These are phyloP conservation scores for Myotis planiceps DNA, from an alignment of 2,797 vertebrate genomes.

Conservation along the genomic window DNA sequence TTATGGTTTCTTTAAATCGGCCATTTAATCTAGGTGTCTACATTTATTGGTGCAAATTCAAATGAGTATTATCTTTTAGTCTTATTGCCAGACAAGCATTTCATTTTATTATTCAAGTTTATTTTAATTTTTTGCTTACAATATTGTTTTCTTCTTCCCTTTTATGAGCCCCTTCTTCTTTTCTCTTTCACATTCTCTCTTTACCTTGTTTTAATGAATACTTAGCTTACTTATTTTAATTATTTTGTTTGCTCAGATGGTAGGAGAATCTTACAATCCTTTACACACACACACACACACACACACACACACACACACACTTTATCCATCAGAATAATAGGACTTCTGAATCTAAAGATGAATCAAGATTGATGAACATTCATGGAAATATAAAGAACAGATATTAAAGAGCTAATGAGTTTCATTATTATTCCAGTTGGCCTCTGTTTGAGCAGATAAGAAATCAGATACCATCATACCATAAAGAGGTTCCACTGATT, in stretches of 20 bases:
- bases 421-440: not conserved
- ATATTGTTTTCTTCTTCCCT: not conserved
- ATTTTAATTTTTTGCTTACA: not conserved
- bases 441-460: not conserved
- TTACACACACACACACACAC: not conserved
- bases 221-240: not conserved
- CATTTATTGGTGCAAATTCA: not conserved
- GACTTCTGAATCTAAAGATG: not conserved
- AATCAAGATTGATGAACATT: not conserved
- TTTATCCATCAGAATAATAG: not conserved
- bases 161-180: not conserved
- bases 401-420: conserved; percentile 4
- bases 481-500: not conserved
- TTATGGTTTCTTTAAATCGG: not conserved
- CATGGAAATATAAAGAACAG: not conserved
- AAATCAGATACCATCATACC: not conserved
- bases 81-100: not conserved
- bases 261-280: not conserved
- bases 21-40: not conserved
- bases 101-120: conserved; percentile 1
- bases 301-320: not conserved
- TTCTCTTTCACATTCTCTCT: not conserved
- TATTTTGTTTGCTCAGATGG: not conserved
- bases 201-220: not conserved
- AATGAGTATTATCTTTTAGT: not conserved